Evolutionary conservation across 2,888 invertebrate species (phyloP).

Genomic region (Pandemis cinnamomeana): DNA sequence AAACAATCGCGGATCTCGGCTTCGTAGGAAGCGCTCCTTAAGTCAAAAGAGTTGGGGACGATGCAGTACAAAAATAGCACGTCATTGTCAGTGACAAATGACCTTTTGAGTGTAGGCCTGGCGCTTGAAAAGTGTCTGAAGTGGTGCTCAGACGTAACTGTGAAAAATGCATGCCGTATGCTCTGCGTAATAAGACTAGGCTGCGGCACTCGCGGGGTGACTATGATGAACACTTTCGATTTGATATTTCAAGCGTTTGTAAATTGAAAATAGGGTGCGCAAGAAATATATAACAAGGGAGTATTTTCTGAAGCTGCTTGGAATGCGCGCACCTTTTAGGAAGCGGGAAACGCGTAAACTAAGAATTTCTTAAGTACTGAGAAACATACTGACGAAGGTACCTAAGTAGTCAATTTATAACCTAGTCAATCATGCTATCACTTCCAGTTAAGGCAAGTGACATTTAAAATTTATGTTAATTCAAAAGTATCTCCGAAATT

Average conservation of each 20-base stretch:
- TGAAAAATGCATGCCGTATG: slow-evolving; percentile 41
- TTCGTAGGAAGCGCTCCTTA: neutral
- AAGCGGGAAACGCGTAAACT: no score
- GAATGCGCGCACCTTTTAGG: no score
- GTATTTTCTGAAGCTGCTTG: neutral
- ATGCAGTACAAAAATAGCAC: slow-evolving; percentile 50
- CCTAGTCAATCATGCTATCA: no score
- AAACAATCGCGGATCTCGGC: no score
- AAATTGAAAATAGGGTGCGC: neutral
- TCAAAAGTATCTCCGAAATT: neutral
- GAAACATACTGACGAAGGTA: no score
- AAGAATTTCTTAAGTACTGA: no score
- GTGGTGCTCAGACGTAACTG: slow-evolving; percentile 37
- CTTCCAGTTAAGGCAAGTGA: no score
- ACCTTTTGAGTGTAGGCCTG: slow-evolving; percentile 54
- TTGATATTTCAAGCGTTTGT: slow-evolving; percentile 21
- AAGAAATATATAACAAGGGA: neutral
- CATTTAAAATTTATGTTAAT: no score
- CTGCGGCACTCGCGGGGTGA: slow-evolving; percentile 16
- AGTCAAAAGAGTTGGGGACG: slow-evolving; percentile 25
- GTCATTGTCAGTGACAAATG: slow-evolving; percentile 50
- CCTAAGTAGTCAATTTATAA: no score
- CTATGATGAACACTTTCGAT: slow-evolving; percentile 29
- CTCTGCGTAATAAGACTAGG: slow-evolving; percentile 39
- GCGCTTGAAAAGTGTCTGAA: slow-evolving; percentile 49